Percentiles rank a stretch among this genome's conserved stretches.
Evolutionary conservation across 92 coral and sea anemone genomes (phyloP).

Genomic region (Porites rus): DNA sequence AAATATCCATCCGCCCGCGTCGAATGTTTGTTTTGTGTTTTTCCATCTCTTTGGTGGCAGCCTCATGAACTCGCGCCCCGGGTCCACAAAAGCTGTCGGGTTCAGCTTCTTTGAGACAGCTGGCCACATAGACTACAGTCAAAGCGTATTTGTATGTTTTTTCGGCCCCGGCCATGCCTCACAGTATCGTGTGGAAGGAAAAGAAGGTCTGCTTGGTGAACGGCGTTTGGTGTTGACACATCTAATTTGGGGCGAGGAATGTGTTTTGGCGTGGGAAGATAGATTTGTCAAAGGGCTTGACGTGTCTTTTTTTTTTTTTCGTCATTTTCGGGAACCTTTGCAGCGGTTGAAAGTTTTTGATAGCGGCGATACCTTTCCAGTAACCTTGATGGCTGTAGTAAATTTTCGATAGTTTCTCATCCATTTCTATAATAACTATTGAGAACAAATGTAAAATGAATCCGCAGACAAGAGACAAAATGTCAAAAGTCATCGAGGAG

Average conservation of each 20-base stretch:
- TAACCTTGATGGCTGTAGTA: not conserved
- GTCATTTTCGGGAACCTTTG: not conserved
- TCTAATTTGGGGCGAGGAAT: constrained; percentile 24
- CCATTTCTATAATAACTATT: not conserved
- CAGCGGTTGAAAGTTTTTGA: not conserved
- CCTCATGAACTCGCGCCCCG: too few relatives aligned
- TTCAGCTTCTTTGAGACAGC: too few relatives aligned
- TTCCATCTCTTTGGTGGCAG: not conserved
- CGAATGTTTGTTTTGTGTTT: not conserved
- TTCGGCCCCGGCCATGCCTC: too few relatives aligned
- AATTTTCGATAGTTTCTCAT: not conserved
- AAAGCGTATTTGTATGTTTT: too few relatives aligned
- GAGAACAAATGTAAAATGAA: too few relatives aligned
- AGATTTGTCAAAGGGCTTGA: constrained; percentile 25
- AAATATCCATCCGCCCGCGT: not conserved
- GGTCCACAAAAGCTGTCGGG: too few relatives aligned
- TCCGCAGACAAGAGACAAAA: too few relatives aligned
- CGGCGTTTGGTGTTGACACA: constrained; percentile 23
- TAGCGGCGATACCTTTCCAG: not conserved
- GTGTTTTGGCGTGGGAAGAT: not conserved
- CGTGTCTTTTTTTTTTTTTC: not conserved
- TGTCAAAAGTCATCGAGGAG: too few relatives aligned
- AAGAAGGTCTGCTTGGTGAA: constrained; percentile 12
- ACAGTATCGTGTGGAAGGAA: too few relatives aligned
- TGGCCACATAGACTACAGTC: too few relatives aligned